Evolutionary conservation across 2,797 vertebrate genomes (phyloP).

Genomic region (Oreonectes daqikongensis): DNA sequence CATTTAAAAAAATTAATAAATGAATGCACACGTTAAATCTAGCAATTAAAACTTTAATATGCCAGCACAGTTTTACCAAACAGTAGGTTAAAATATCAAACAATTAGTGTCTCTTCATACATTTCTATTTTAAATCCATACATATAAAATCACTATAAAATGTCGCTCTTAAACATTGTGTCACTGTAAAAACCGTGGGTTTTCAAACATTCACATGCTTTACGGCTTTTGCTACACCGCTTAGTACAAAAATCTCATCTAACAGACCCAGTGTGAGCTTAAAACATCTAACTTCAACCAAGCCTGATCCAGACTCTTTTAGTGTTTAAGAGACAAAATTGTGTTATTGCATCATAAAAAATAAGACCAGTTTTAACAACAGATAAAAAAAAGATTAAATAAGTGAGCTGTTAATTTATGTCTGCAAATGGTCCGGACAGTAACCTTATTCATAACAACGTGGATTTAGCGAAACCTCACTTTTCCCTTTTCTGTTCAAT

Average conservation of each 20-base stretch:
- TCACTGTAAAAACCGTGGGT: slow-evolving; percentile 55
- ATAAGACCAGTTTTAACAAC: slow-evolving; percentile 70
- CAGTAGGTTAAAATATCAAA: slow-evolving; percentile 72
- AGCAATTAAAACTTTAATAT: slow-evolving; percentile 74
- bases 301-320: slow-evolving; percentile 12
- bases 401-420: slow-evolving; percentile 64
- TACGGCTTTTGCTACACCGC: slow-evolving; percentile 44
- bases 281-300: slow-evolving; percentile 1
- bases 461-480: slow-evolving; percentile 12
- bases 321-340: slow-evolving; percentile 20
- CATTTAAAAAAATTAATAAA: too few species aligned
- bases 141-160: slow-evolving; percentile 81
- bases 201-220: slow-evolving; percentile 65
- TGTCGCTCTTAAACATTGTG: slow-evolving; percentile 67
- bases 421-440: slow-evolving; percentile 39
- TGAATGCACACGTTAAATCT: slow-evolving; percentile 51
- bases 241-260: slow-evolving; percentile 57
- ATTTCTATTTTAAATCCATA: slow-evolving; percentile 64
- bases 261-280: slow-evolving; percentile 27
- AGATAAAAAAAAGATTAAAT: slow-evolving; percentile 67
- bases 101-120: slow-evolving; percentile 60
- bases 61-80: slow-evolving; percentile 74
- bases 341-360: slow-evolving; percentile 45
- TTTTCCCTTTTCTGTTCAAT: not conserved
- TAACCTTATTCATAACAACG: slow-evolving; percentile 28